Base-by-base conservation (phyloP, 2,113 vertebrate genomes). In the Dipodomys merriami region DNA sequence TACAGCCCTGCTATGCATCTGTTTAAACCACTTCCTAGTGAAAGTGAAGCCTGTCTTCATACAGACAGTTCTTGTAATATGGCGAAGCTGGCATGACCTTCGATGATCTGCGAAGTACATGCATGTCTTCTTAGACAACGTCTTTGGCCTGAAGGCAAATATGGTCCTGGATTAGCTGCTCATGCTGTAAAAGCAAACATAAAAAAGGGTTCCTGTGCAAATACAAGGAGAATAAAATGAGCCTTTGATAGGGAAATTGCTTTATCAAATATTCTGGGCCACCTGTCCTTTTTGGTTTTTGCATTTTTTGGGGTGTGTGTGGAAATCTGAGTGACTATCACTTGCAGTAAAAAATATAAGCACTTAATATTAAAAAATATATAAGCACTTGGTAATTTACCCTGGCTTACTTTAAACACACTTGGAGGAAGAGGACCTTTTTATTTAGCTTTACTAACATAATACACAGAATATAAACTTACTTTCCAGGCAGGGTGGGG, bases 151-250 rank as follows among this genome's bases (percentile, higher is more conserved):
- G n/a, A 49, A 91, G 74, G 65, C 29, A 78, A 91, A 60, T 69
- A 27, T 19, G 27, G 79, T 72, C 84, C 19, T 2, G 0, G 35
- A 39, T 87, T 86, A 74, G 72, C 33, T 83, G 35, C n/a, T 53
- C 29, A 67, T n/a, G 78, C 25, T 85, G 93, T 74, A 94, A 92
- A 39, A 87, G 83, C 67, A 83, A 92, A 90, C 74, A 86, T 39
- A 83, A 94, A 68, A 39, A 77, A 33, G 73, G 39, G 33, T 86
- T 39, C 60, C 83, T 62, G 49, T 73, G 74, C 18, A 53, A 71
- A 57, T 65, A 12, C 60, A 93, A 88, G 35, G 57, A 81, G 20
- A 92, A 92, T 53, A 87, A 77, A 90, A 60, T 60, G n/a, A 73
- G 60, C 22, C 18, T 74, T 46, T 71, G 69, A 78, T 35, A 83